A percentile compares a stretch with the other conserved stretches of the same genome.
phyloP scores from a whole-genome alignment of 2,797 vertebrate genomes.

The Rousettus madagascariensis region DNA sequence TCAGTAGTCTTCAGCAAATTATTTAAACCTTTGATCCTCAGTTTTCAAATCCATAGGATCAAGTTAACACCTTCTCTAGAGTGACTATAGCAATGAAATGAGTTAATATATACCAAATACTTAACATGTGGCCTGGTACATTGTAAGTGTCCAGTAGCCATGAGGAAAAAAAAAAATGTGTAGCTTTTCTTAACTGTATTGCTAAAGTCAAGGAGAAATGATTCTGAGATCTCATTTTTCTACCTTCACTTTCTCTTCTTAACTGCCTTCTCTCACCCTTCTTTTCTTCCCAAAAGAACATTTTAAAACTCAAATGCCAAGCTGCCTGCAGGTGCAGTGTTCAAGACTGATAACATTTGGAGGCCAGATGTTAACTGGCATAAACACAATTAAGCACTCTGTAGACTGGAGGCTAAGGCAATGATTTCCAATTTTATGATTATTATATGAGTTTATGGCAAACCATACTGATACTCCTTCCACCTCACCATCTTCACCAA shows the following conservation, averaged over 20 bases:
- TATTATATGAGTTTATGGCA: slow-evolving; percentile 54
- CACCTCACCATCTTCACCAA: neutral
- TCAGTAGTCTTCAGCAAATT: neutral
- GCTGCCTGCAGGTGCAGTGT: slow-evolving; percentile 48
- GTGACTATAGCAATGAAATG: neutral
- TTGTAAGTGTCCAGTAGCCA: too few relatives aligned
- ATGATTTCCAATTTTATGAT: slow-evolving; percentile 68
- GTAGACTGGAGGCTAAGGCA: slow-evolving; percentile 7
- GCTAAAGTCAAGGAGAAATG: neutral
- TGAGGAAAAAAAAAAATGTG: neutral
- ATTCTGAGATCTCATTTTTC: neutral
- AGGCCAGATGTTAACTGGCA: slow-evolving; percentile 65
- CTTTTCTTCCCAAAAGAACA: slow-evolving; percentile 27
- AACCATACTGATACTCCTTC: neutral
- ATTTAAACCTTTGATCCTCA: slow-evolving; percentile 11
- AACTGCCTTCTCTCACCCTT: neutral
- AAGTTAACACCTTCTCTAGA: neutral
- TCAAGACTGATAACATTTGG: slow-evolving; percentile 59
- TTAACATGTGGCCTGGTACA: neutral
- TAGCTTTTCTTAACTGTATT: neutral
- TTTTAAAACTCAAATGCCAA: slow-evolving; percentile 55
- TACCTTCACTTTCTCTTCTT: neutral
- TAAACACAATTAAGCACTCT: slow-evolving; percentile 32
- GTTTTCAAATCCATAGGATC: neutral
- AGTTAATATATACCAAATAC: neutral